Evolutionary conservation across 2,113 vertebrate species (phyloP).

Genomic region (Bos javanicus): DNA sequence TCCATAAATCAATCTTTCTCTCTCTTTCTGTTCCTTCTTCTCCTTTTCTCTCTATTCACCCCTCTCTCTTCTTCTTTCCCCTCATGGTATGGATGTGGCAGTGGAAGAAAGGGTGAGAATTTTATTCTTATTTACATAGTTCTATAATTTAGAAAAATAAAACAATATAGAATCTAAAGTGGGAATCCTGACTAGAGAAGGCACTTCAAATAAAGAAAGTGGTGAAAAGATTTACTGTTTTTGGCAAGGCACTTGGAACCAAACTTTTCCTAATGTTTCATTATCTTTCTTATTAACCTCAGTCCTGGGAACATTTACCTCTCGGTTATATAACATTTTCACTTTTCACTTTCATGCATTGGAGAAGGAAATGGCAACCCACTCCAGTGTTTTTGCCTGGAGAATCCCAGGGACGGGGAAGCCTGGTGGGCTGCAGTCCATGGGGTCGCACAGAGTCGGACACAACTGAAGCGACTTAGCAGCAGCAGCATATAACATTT

Average conservation of each 20-base stretch:
- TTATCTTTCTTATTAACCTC: not conserved
- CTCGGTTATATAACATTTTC: not conserved
- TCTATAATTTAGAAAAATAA: not conserved
- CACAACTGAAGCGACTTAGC: no score
- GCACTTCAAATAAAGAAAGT: not conserved
- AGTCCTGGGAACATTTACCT: not conserved
- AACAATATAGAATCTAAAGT: not conserved
- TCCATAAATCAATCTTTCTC: not conserved
- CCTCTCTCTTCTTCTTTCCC: not conserved
- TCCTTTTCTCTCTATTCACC: not conserved
- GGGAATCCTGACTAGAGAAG: not conserved
- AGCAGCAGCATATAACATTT: no score
- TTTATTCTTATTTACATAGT: not conserved
- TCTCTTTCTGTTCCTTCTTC: not conserved
- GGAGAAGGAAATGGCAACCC: no score
- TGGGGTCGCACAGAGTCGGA: no score
- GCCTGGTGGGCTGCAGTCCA: no score
- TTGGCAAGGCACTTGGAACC: not conserved
- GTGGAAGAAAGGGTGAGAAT: not conserved
- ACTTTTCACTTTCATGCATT: no score
- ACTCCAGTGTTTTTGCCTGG: no score
- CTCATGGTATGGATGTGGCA: not conserved
- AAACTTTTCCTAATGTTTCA: not conserved
- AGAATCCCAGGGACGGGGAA: no score
- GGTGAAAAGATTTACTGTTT: not conserved